Percentiles rank a stretch among this genome's conserved stretches.
phyloP scores from a whole-genome alignment of 1,140 invertebrate genomes.

The Anthonomus grandis region DNA sequence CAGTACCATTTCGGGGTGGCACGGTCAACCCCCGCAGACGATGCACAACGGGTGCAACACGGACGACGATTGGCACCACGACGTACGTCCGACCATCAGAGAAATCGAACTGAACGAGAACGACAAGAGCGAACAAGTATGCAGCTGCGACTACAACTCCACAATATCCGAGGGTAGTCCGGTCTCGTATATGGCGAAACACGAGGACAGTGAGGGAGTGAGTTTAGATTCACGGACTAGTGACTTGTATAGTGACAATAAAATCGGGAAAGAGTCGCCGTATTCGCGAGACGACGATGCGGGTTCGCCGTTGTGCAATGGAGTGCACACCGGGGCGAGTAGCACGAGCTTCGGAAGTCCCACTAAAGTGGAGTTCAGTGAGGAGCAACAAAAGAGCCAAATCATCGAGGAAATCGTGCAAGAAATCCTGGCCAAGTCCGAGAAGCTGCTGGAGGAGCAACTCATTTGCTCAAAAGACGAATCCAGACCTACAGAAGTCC shows the following conservation, averaged over 20 bases:
- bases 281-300: slow-evolving; percentile 40
- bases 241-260: slow-evolving; percentile 54
- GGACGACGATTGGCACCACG: slow-evolving; percentile 49
- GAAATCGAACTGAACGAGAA: slow-evolving; percentile 52
- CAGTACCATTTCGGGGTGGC: slow-evolving; percentile 94
- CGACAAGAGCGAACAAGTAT: slow-evolving; percentile 51
- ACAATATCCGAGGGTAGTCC: slow-evolving; percentile 57
- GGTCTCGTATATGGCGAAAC: slow-evolving; percentile 51
- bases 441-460: slow-evolving; percentile 53
- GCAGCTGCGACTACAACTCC: slow-evolving; percentile 58
- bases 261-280: slow-evolving; percentile 49
- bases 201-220: slow-evolving; percentile 53
- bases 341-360: slow-evolving; percentile 44
- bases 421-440: slow-evolving; percentile 57
- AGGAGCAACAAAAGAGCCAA: slow-evolving; percentile 54
- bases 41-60: slow-evolving; percentile 49
- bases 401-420: slow-evolving; percentile 58
- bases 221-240: slow-evolving; percentile 54
- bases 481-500: slow-evolving; percentile 17
- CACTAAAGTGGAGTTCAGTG: slow-evolving; percentile 38
- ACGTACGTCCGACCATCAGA: slow-evolving; percentile 45
- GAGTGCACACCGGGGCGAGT: slow-evolving; percentile 42
- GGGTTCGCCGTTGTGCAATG: slow-evolving; percentile 44
- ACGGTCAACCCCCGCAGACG: slow-evolving; percentile 56
- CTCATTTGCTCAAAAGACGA: slow-evolving; percentile 10